Base-by-base conservation (phyloP, 2,797 vertebrate genomes). In the Knipowitschia caucasica region DNA sequence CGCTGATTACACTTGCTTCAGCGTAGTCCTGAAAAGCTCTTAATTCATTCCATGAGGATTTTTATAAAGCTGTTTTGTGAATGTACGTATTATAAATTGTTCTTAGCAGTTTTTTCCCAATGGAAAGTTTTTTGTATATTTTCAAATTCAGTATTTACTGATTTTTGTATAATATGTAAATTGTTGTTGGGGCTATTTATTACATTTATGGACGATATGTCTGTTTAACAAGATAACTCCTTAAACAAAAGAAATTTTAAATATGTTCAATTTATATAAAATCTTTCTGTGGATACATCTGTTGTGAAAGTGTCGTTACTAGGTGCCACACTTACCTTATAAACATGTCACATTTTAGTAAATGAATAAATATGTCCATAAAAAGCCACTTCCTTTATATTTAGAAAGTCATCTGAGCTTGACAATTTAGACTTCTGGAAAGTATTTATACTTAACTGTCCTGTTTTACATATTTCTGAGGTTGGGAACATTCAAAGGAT, bases 91-190 rank as follows among this genome's bases (percentile, higher is more conserved):
- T 10, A 69, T 57, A 50, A 71, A 75, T 61, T 67, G 66, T 77
- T 54, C 39, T 73, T 77, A 68, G 4, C 69, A 64, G 69, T 31
- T 60, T 54, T 52, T 9, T 7, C 42, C 12, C 61, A 14, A 61
- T 66, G 38, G 73, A 77, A 65, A 60, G 57, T 63, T 66, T 43
- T 87, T 83, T 85, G 78, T 85, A 86, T 60, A 78, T 83, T 78
- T 69, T 70, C 86, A 89, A 91, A 90, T 90, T 76, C 75, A 93
- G 91, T 91, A 89, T 91, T 92, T 86, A 89, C 88, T 90, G 90
- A 77, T 91, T 83, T 93, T 95, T 96, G 93, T 97, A 95, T 89
- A 72, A 94, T 94, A 94, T 94, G 94, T 97, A 95, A 93, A 96
- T 85, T 79, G 78, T 92, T 92, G 92, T 88, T 89, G 85, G 85